phyloP scores from a whole-genome alignment of 2,797 vertebrate genomes.

The Acanthornis magna region DNA sequence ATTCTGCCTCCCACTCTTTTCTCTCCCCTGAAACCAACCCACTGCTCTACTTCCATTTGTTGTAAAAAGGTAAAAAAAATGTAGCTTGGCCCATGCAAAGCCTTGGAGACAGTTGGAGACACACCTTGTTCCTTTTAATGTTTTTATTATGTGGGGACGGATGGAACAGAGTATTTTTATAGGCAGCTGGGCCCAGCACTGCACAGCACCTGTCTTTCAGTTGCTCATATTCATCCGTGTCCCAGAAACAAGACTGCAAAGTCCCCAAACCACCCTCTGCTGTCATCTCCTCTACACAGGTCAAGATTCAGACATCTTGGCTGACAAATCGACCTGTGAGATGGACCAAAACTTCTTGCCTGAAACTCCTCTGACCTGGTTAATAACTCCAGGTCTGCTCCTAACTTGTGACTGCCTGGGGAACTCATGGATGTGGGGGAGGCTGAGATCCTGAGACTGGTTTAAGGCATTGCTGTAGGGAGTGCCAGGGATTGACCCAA shows the following conservation, averaged over 20 bases:
- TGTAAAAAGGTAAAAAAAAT: not conserved
- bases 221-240: not conserved
- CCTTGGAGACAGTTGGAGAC: constrained; percentile 16
- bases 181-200: not conserved
- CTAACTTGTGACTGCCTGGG: not conserved
- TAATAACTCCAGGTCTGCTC: not conserved
- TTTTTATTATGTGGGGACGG: constrained; percentile 30
- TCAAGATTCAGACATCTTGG: not conserved
- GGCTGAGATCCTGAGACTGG: not conserved
- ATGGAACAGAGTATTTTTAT: constrained; percentile 35
- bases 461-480: not conserved
- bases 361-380: not conserved
- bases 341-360: not conserved
- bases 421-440: not conserved
- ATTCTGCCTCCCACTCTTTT: constrained; percentile 60
- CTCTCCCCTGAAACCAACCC: constrained; percentile 44
- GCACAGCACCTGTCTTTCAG: not conserved
- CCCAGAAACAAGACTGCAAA: not conserved
- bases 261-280: not conserved
- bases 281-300: not conserved
- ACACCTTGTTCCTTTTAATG: constrained; percentile 19
- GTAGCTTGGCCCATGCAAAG: not conserved
- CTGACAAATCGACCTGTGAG: not conserved
- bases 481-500: not conserved
- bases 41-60: constrained; percentile 52